Evolutionary conservation across 2,888 invertebrate species (phyloP).

Genomic region (Mamestra brassicae): DNA sequence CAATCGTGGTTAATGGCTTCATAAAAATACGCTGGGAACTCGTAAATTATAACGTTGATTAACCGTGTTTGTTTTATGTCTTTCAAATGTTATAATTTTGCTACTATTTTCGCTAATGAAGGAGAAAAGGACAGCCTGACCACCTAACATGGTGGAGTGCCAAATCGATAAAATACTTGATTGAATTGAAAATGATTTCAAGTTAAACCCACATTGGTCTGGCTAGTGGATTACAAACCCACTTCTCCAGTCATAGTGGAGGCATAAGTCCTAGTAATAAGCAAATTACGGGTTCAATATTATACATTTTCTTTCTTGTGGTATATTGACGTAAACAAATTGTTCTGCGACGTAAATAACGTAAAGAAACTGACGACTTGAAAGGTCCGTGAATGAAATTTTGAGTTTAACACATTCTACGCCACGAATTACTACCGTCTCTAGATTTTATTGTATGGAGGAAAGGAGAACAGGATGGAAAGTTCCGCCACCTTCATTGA

Average conservation of each 20-base stretch:
- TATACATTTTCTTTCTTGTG: background rate
- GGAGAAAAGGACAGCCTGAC: background rate
- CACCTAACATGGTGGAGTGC: background rate
- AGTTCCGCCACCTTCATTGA: too few species aligned
- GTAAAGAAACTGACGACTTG: background rate
- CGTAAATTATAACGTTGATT: slow-evolving; percentile 35
- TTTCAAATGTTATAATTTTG: slow-evolving; percentile 14
- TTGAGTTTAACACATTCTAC: too few species aligned
- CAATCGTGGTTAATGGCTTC: slow-evolving; percentile 46
- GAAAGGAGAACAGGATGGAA: too few species aligned
- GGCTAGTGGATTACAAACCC: background rate
- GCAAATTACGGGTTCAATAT: background rate
- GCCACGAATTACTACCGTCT: too few species aligned
- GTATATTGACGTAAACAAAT: background rate
- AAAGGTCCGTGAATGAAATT: background rate
- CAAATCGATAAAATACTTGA: background rate
- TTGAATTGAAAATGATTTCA: background rate
- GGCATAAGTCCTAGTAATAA: background rate
- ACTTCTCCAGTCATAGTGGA: background rate
- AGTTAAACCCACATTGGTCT: background rate
- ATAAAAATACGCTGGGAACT: slow-evolving; percentile 47
- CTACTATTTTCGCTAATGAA: slow-evolving; percentile 6
- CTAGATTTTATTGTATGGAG: too few species aligned
- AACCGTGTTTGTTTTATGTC: slow-evolving; percentile 34
- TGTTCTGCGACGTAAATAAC: background rate